Evolutionary conservation across 2,888 invertebrate genomes (phyloP), one percentile per base, ranked within the genome.

Genomic region (Xanthostigma xanthostigma): DNA sequence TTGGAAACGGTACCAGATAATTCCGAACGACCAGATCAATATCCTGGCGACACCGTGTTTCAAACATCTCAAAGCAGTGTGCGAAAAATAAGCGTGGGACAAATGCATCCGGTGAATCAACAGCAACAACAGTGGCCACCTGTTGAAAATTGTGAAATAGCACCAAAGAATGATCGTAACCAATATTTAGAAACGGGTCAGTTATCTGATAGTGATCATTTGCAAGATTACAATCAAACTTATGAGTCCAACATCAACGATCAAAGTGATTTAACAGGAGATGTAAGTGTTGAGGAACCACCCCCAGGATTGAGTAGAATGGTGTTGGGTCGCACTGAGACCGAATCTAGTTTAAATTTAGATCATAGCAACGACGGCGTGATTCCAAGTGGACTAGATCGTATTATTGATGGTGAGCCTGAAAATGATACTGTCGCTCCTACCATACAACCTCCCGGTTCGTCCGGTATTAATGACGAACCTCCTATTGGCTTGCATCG

Each of bases 181-280:
- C 81, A 84, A 62, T 85, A 85, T 62, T 65, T 85, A 50, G 84
- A 84, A 65, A 85, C 84, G 2, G 84, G 84, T 13, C 83, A 84
- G 58, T 64, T 84, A 43, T 82, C 81, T 2, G 76, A 77, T 55
- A 66, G 69, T 9, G 71, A 72, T 55, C 27, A 27, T 72, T 50
- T 54, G n/a, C 54, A 46, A 4, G 54, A 53, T 38, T 51, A 47
- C 50, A 54, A 51, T 43, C 51, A 52, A 27, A 41, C 50, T 40
- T 55, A 57, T 44, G 49, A 48, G 34, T 55, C 45, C 41, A 45
- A 48, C 9, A 49, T 49, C 44, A 49, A 49, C 34, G 47, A 51
- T 39, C 49, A 48, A 17, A 43, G 43, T 44, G 50, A 49, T 49
- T 35, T 52, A 38, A 49, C 52, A n/a, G 52, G 69, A 5, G 69